phyloP scores from a whole-genome alignment of 2,888 invertebrate species.

The Leptogaster cylindrica region DNA sequence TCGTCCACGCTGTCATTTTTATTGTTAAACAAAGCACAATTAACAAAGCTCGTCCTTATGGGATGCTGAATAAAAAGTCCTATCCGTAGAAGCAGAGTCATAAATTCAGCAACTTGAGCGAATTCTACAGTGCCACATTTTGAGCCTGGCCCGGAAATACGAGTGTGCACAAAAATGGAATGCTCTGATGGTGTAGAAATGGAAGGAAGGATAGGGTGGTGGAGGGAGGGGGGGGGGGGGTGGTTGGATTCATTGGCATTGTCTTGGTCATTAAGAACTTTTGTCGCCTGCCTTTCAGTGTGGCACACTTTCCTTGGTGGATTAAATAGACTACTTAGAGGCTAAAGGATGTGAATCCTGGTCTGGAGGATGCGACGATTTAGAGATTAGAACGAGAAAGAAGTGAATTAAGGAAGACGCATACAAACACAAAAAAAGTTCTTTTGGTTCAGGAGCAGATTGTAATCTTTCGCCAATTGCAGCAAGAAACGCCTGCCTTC shows the following conservation, averaged over 20 bases:
- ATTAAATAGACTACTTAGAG: constrained; percentile 24
- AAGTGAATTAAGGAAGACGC: too few relatives aligned
- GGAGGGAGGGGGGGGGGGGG: background rate
- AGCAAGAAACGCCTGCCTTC: too few relatives aligned
- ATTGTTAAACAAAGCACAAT: constrained; percentile 36
- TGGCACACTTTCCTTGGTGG: constrained; percentile 29
- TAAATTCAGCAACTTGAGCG: constrained; percentile 11
- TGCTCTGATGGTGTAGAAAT: background rate
- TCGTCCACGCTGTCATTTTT: constrained; percentile 25
- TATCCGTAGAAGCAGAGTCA: background rate
- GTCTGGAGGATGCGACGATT: too few relatives aligned
- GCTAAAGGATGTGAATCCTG: too few relatives aligned
- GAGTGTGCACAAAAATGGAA: background rate
- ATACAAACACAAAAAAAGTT: too few relatives aligned
- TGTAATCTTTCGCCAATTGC: too few relatives aligned
- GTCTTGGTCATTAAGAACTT: constrained; percentile 17
- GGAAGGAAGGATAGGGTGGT: background rate
- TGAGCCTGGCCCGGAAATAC: background rate
- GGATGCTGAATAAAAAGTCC: background rate
- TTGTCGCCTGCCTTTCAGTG: constrained; percentile 26
- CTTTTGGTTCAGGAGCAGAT: too few relatives aligned
- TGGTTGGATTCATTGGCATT: constrained; percentile 14
- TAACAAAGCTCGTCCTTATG: constrained; percentile 14
- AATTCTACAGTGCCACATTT: constrained; percentile 8
- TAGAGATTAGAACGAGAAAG: too few relatives aligned